A percentile compares a stretch with the other conserved stretches of the same genome.
Evolutionary conservation across 2,888 invertebrate species (phyloP).

Genomic region (Xestia sexstrigata): DNA sequence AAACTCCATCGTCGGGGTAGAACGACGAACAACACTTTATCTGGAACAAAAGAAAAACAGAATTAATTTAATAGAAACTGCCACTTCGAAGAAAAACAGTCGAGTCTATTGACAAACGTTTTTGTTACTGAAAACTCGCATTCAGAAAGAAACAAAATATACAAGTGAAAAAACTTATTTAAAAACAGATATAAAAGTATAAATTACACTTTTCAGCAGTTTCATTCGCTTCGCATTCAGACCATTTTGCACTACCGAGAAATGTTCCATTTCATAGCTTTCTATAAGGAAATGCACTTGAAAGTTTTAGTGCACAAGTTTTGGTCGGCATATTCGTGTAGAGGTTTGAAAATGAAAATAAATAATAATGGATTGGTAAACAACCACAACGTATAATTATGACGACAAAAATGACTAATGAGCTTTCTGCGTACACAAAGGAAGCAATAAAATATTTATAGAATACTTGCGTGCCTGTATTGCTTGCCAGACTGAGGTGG

Average conservation of each 20-base stretch:
- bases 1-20: conserved; percentile 79
- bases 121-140: neutral
- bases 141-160: conserved; percentile 8
- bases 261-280: conserved; percentile 40
- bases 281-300: conserved; percentile 51
- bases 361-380: conserved; percentile 14
- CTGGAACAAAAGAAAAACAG: conserved; percentile 83
- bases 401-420: conserved; percentile 71
- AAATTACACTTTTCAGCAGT: conserved; percentile 27
- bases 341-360: conserved; percentile 15
- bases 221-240: conserved; percentile 40
- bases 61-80: conserved; percentile 44
- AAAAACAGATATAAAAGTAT: conserved; percentile 25
- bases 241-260: conserved; percentile 48
- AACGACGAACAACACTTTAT: conserved; percentile 70
- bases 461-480: conserved; percentile 66
- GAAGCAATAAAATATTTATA: conserved; percentile 73
- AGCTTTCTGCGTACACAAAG: conserved; percentile 67
- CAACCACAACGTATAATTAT: conserved; percentile 60
- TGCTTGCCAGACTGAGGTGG: conserved; percentile 47
- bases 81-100: neutral
- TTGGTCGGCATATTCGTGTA: conserved; percentile 13
- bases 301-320: conserved; percentile 50
- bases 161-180: conserved; percentile 17
- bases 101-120: neutral